Evolutionary conservation across 2,888 invertebrate species (phyloP), one percentile per base, ranked within the genome.

Genomic region (Polydrusus cervinus): DNA sequence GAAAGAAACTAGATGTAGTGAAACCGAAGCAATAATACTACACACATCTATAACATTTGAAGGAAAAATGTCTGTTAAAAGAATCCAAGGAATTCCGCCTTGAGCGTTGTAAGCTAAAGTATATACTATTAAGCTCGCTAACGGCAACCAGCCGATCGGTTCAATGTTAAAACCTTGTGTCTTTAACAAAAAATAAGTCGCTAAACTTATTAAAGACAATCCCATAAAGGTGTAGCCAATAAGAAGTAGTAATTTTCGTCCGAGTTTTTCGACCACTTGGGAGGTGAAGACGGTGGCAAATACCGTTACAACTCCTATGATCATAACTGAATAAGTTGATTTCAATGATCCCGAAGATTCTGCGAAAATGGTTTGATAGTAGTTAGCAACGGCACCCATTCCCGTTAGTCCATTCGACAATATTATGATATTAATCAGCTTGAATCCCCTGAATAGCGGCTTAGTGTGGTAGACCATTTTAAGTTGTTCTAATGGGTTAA

Each of bases 61-160:
- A 30, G 96, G 92, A 85, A 96, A 92, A 86, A 95, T 90, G 85
- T 95, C 95, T 0, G 93, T 92, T 89, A 95, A 91, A 40, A 95
- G 91, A 0, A 94, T 92, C 95, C 95, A 95, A 0, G 94, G 93
- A 34, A 95, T 84, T 0, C 94, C 92, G 3, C 96, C 94, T 0
- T 91, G 90, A 88, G 81, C 3, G 20, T 64, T 71, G 38, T 16
- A 71, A 13, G 47, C 47, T 6, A 71, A 25, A 16, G 60, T 64
- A 53, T 38, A 64, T 40, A 51, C 5, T 18, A 64, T 61, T 13
- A 71, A 40, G 18, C 49, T 20, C 1, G 30, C 13, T 18, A 71
- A 45, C 10, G 71, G 71, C 6, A 71, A 40, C 71, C 71, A 71
- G 8, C 45, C 43, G 14, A 69, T 69, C n/a, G 43, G n/a, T 6